These are phyloP conservation scores for Temnothorax ravouxi DNA, from an alignment of 2,888 invertebrate genomes.

Conservation along the genomic window DNA sequence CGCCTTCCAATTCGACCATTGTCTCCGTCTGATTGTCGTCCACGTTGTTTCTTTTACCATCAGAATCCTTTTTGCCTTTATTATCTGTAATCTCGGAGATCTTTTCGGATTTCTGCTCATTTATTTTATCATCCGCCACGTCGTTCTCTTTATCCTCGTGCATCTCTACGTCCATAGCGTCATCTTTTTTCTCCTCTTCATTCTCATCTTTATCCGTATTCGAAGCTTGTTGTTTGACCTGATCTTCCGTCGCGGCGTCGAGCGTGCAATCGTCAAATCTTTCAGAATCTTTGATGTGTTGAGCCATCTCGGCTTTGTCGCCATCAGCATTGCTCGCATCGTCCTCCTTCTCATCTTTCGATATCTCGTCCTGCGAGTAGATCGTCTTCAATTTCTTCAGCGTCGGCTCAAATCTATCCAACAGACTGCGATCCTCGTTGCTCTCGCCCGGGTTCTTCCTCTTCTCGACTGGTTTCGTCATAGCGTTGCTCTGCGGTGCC, in stretches of 20 bases:
- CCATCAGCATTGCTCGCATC: conserved; percentile 86
- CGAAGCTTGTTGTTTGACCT: conserved; percentile 91
- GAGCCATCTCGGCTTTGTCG: conserved; percentile 90
- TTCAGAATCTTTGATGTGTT: conserved; percentile 94
- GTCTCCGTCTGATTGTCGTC: conserved; percentile 86
- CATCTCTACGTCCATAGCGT: conserved; percentile 74
- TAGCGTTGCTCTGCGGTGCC: conserved; percentile 83
- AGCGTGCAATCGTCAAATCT: conserved; percentile 91
- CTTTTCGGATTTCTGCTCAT: conserved; percentile 81
- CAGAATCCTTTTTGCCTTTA: conserved; percentile 83
- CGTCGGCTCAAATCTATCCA: conserved; percentile 89
- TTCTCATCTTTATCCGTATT: conserved; percentile 88
- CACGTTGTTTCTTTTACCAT: conserved; percentile 77
- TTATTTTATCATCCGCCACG: conserved; percentile 80
- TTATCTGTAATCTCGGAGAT: conserved; percentile 84
- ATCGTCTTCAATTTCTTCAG: conserved; percentile 89
- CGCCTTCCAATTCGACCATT: conserved; percentile 92
- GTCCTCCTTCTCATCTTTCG: conserved; percentile 87
- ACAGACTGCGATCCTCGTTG: conserved; percentile 91
- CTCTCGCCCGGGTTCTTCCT: conserved; percentile 92
- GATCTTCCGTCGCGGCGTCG: conserved; percentile 94
- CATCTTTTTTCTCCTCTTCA: conserved; percentile 88
- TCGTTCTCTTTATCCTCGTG: conserved; percentile 87
- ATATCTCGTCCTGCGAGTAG: conserved; percentile 87
- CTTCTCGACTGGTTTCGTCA: conserved; percentile 87